Percentiles rank a stretch among this genome's conserved stretches.
These are phyloP conservation scores for Helostoma temminkii DNA, from an alignment of 2,797 vertebrate species.

Conservation along the genomic window DNA sequence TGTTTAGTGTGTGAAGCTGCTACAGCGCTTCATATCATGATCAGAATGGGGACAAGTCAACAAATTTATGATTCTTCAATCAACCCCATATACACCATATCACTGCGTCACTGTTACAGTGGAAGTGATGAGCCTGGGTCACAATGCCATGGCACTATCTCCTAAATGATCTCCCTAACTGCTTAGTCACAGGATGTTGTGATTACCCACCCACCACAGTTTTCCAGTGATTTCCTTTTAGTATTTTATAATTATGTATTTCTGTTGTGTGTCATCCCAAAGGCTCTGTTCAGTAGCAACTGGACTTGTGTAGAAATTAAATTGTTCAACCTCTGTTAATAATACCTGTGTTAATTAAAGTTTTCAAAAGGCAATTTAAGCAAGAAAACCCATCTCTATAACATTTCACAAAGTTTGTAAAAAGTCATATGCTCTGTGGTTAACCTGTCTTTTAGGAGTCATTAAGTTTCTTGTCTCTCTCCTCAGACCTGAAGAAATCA, in stretches of 20 bases:
- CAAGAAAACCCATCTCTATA: not conserved
- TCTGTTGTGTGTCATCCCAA: not conserved
- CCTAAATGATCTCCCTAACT: constrained; percentile 21
- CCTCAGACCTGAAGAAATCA: constrained; percentile 92
- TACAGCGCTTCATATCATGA: constrained; percentile 19
- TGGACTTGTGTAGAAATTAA: too few relatives aligned
- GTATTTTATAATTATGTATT: not conserved
- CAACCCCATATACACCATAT: too few relatives aligned
- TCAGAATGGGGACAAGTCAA: constrained; percentile 37
- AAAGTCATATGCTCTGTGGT: not conserved
- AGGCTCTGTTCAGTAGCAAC: too few relatives aligned
- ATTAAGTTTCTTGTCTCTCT: constrained; percentile 37
- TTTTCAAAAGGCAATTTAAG: not conserved
- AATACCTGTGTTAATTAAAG: not conserved
- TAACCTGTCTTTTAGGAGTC: not conserved
- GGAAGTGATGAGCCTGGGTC: constrained; percentile 7
- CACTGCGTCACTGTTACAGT: too few relatives aligned
- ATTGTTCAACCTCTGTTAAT: not conserved
- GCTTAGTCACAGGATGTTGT: constrained; percentile 37
- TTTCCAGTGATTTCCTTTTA: constrained; percentile 1
- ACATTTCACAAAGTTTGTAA: not conserved
- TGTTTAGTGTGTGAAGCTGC: constrained; percentile 33
- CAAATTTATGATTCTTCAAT: too few relatives aligned
- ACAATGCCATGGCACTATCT: constrained; percentile 28
- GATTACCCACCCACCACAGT: not conserved